Evolutionary conservation across 64 coral and sea anemone species (phyloP), one percentile per base, ranked within the genome.

Genomic region (Pocillopora damicornis): DNA sequence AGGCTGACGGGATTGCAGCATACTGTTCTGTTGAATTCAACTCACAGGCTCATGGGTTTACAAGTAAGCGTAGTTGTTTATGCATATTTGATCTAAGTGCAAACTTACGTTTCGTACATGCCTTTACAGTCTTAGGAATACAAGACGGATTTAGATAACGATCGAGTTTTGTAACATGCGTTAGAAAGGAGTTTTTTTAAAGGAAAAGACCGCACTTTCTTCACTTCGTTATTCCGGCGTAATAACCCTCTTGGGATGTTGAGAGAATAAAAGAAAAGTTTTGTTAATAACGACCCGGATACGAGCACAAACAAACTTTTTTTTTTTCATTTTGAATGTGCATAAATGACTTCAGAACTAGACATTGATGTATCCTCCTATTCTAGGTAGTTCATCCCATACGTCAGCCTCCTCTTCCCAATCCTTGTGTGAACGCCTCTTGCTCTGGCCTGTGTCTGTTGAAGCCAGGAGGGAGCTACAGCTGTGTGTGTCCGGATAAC

Each of bases 401-500:
- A 14, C 93, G 88, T 1, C 97, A 99, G 76, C 93, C 97, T 38
- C 37, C 42, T 60, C 38, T 63, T 37, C 77, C 76, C 58, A 87
- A 88, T 14, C 84, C 83, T 45, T 99, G 97, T 74, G 65, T 75
- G 25, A 91, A 83, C 75, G 56, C 63, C 5, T 25, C 93, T 17
- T 99, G 97, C 59, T 79, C 85, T n/a, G 88, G 85, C 45, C 88
- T 99, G 1, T 99, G 97, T 59, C 42, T 99, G 16, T 82, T 92
- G 12, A 78, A 60, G 34, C 97, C 97, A 1, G 83, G 60, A 17
- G 88, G 93, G 35, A 76, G 88, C 11, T 90, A 90, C 74, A 81
- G 80, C 26, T 99, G 97, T 20, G 97, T 91, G 15, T 99, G 97
- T 22, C 78, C 97, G 20, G 90, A 95, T 76, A 99, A 99, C 83